A percentile compares a stretch with the other conserved stretches of the same genome.
Conservation (phyloP, 2,797 vertebrate genomes). For the Adelosebastes latens region DNA sequence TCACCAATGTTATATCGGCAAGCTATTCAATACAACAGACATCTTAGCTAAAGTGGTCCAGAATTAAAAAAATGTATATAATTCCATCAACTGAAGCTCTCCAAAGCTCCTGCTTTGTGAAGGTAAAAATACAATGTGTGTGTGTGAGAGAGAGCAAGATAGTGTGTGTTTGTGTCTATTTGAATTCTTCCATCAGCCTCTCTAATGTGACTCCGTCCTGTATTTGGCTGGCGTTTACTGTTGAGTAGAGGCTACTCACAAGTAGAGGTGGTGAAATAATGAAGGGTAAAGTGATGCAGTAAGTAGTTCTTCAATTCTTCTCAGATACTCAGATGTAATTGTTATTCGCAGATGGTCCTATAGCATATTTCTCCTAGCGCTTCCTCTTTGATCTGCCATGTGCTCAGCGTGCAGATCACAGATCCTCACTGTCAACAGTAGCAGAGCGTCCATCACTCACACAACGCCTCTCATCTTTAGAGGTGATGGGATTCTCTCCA, state of each 20-base stretch:
- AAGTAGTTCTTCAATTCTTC: slow-evolving; percentile 30
- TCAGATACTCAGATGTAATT: slow-evolving; percentile 42
- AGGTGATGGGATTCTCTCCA: slow-evolving; percentile 21
- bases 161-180: slow-evolving; percentile 20
- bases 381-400: slow-evolving; percentile 64
- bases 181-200: slow-evolving; percentile 51
- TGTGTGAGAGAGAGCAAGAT: neutral
- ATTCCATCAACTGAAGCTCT: slow-evolving; percentile 13
- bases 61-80: neutral
- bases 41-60: neutral
- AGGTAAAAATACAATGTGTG: slow-evolving; percentile 32
- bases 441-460: slow-evolving; percentile 23
- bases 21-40: neutral
- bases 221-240: slow-evolving; percentile 27
- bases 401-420: slow-evolving; percentile 29
- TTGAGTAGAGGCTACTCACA: neutral
- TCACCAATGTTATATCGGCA: neutral
- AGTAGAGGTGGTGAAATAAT: slow-evolving; percentile 21
- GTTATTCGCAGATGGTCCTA: slow-evolving; percentile 47
- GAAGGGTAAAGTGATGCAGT: slow-evolving; percentile 43
- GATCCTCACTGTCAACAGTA: slow-evolving; percentile 23
- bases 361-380: slow-evolving; percentile 52
- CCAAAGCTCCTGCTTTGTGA: slow-evolving; percentile 29
- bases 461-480: slow-evolving; percentile 19
- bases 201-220: slow-evolving; percentile 41